Base-by-base conservation (phyloP, 2,797 vertebrate species). In the Tolypeutes matacus region DNA sequence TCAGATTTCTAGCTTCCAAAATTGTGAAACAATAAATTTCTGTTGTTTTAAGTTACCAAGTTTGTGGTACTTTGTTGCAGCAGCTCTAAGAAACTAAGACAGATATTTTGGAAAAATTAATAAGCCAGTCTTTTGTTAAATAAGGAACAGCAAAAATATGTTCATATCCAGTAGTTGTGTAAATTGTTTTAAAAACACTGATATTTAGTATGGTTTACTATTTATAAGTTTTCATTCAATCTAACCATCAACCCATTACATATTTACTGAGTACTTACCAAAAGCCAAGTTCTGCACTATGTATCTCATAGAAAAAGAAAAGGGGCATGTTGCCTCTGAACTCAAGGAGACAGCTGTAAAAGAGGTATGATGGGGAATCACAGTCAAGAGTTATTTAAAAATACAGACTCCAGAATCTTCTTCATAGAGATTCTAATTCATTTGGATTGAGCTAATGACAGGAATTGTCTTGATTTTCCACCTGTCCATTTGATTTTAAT, bases 31-130 rank as follows among this genome's bases (percentile, higher is more conserved):
- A 56, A 56, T 56, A 46, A 5, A 46, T 46, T 46, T 56, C 53
- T 56, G 18, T 56, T 56, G 53, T 18, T 56, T 56, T 56, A 56
- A 20, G 53, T 5, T 56, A 56, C 18, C 17, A 56, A 21, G 18
- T 56, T 56, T 20, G 18, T 21, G 18, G 18, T 56, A 56, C 53
- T 56, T 56, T 56, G 18, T 21, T 56, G 53, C 18, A 56, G 53
- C 53, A 56, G 53, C 53, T 18, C 18, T 56, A 56, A 17, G 17
- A 56, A 56, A 20, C 18, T 18, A 18, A 56, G 53, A 56, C 18
- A 53, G 53, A 53, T 53, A 49, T 87, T 78, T 85, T 36, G 20
- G 29, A 92, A 93, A 93, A 84, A 56, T 76, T 1, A 1, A 72
- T 60, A 91, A 87, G 7, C 0, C 13, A 64, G 62, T 1, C 0